A percentile compares a stretch with the other conserved stretches of the same genome.
Conservation (phyloP, 1,140 invertebrate species). For the Drosophila oshimai region DNA sequence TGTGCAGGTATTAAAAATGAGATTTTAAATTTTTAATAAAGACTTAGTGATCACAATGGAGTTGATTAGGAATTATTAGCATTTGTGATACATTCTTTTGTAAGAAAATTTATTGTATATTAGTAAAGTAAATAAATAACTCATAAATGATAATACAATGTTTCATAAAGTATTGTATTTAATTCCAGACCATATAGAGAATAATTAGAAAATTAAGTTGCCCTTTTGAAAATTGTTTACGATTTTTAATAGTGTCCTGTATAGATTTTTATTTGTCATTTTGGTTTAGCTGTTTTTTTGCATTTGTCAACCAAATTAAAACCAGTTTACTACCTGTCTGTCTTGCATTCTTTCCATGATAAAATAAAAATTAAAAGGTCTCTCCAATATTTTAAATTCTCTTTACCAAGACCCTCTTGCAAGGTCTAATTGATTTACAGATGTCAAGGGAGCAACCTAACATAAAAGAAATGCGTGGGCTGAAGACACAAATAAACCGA, state of each 20-base stretch:
- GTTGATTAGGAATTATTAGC: not conserved
- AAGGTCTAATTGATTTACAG: slow-evolving; percentile 58
- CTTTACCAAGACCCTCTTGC: slow-evolving; percentile 23
- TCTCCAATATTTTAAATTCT: not conserved
- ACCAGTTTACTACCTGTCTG: not conserved
- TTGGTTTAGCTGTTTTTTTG: no score
- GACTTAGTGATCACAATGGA: not conserved
- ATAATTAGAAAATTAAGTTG: no score
- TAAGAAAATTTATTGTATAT: no score
- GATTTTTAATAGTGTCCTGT: no score
- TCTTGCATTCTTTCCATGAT: not conserved
- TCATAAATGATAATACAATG: no score
- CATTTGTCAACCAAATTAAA: no score
- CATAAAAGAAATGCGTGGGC: slow-evolving; percentile 29
- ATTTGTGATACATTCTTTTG: not conserved
- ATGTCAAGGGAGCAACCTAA: slow-evolving; percentile 10
- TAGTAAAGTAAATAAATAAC: no score
- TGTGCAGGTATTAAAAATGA: slow-evolving; percentile 1
- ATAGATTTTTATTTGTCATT: not conserved
- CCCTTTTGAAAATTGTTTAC: not conserved
- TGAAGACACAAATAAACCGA: slow-evolving; percentile 23
- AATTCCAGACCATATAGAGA: no score
- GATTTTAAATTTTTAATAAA: not conserved
- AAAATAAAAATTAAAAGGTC: not conserved
- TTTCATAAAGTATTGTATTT: no score